Evolutionary conservation across 2,888 invertebrate genomes (phyloP).

Genomic region (Drosophila mimetica): DNA sequence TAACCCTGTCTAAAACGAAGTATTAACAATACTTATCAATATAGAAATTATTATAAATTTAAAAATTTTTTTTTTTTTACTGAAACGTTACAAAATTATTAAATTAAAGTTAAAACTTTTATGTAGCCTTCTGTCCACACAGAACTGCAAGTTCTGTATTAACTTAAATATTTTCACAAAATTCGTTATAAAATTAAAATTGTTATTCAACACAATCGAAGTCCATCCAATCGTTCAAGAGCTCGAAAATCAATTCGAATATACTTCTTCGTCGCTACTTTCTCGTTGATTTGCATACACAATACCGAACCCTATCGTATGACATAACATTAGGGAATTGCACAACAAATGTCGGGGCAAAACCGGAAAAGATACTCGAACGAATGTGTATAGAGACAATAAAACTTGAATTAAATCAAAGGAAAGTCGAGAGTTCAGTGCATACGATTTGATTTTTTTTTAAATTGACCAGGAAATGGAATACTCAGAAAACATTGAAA

Average conservation of each 20-base stretch:
- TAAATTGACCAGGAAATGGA: not conserved
- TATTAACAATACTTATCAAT: not conserved
- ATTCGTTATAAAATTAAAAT: constrained; percentile 5
- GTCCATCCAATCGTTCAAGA: constrained; percentile 25
- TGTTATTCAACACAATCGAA: constrained; percentile 37
- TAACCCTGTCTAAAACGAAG: not conserved
- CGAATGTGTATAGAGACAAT: constrained; percentile 21
- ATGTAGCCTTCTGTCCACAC: not conserved
- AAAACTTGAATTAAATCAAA: constrained; percentile 43
- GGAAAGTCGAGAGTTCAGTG: not conserved
- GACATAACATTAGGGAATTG: constrained; percentile 59
- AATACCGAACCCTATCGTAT: constrained; percentile 36
- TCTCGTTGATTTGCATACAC: constrained; percentile 44
- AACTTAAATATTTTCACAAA: not conserved
- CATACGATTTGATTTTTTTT: not conserved
- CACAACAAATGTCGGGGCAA: constrained; percentile 40
- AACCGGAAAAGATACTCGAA: constrained; percentile 14
- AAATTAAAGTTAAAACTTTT: not conserved
- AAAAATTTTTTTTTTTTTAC: too few relatives aligned
- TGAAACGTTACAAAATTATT: too few relatives aligned
- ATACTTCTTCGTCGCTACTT: constrained; percentile 51
- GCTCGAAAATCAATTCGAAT: not conserved
- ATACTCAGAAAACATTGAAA: not conserved
- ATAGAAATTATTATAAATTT: too few relatives aligned
- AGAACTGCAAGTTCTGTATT: not conserved